These are phyloP conservation scores for Adrianichthys oophorus DNA, from an alignment of 2,797 vertebrate species.

Conservation along the genomic window DNA sequence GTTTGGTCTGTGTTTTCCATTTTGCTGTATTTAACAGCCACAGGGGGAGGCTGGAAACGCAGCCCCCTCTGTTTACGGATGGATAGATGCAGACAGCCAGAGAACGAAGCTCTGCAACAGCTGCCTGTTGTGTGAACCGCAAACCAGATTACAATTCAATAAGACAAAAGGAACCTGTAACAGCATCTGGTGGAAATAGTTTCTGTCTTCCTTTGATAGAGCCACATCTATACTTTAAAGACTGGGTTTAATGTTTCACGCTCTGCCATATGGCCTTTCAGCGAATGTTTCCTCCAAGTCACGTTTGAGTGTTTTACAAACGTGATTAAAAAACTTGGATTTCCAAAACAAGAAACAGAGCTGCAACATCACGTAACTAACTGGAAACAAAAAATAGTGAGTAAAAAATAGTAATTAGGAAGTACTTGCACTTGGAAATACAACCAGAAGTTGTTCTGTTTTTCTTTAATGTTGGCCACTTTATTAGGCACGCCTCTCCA, in stretches of 20 bases:
- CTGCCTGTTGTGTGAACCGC: neutral
- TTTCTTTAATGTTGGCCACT: no score
- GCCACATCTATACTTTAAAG: constrained; percentile 1
- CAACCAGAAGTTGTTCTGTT: no score
- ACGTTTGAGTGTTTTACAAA: constrained; percentile 1
- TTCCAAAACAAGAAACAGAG: no score
- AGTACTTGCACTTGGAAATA: no score
- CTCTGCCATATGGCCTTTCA: neutral
- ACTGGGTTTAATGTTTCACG: neutral
- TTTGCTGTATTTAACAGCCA: neutral
- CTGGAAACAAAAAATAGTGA: no score
- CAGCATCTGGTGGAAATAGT: neutral
- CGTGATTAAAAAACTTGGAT: neutral
- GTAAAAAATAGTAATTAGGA: no score
- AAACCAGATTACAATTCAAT: constrained; percentile 2
- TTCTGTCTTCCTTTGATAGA: neutral
- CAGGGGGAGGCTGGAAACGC: no score
- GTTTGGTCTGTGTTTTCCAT: constrained; percentile 1
- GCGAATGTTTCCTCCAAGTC: neutral
- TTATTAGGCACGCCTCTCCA: no score
- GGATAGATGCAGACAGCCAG: neutral
- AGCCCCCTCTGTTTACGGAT: neutral
- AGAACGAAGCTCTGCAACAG: neutral
- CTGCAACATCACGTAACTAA: no score
- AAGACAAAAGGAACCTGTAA: neutral